These are phyloP conservation scores for Dermochelys coriacea DNA, from an alignment of 2,797 vertebrate species.

Conservation along the genomic window DNA sequence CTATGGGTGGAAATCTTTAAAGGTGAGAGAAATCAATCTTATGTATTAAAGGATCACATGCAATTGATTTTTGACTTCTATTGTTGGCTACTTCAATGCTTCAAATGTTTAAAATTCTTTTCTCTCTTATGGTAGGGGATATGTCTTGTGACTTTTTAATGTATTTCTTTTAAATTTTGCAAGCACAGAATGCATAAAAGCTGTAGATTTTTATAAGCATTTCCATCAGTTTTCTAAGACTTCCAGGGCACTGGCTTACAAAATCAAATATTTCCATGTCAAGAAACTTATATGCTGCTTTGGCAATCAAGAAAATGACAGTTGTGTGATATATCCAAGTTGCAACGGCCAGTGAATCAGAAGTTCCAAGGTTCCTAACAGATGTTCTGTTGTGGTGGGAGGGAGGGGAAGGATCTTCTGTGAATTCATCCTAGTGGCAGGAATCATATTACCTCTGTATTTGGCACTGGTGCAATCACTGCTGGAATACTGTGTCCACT, in stretches of 20 bases:
- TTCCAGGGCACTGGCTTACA: neutral
- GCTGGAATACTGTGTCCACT: neutral
- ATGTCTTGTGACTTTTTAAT: conserved; percentile 27
- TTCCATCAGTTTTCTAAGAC: neutral
- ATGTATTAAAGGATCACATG: neutral
- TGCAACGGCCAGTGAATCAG: neutral
- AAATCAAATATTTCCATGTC: neutral
- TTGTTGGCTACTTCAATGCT: neutral
- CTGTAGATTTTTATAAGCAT: neutral
- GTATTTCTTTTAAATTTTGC: neutral
- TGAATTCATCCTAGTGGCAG: neutral
- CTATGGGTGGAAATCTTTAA: neutral
- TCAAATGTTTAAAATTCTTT: neutral
- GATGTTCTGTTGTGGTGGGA: neutral
- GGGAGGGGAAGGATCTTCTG: neutral
- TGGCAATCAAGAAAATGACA: neutral
- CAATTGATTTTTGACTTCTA: neutral
- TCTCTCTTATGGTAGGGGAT: neutral
- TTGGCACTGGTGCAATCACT: neutral
- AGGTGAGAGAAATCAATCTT: neutral
- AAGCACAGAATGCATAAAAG: neutral
- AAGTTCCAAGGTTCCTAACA: neutral
- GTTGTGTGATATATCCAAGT: neutral
- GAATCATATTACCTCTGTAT: neutral
- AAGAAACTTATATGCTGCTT: neutral